phyloP scores from a whole-genome alignment of 1,140 invertebrate species.

The Drosophila obscura region DNA sequence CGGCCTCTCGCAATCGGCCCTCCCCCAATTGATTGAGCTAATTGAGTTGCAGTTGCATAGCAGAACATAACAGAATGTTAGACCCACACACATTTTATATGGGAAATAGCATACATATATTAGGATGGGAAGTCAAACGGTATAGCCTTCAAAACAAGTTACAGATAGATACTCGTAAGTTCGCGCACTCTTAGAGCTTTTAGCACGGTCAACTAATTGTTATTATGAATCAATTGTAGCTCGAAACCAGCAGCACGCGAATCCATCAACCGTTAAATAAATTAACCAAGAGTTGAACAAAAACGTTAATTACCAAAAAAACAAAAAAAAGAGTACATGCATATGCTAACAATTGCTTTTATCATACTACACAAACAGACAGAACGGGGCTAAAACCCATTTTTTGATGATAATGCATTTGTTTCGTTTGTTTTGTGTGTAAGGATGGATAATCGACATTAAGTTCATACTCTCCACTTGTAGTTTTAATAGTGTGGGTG shows the following conservation, averaged over 20 bases:
- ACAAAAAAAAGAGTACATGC: slow-evolving; percentile 8
- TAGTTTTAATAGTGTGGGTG: slow-evolving; percentile 33
- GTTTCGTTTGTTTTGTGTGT: slow-evolving; percentile 59
- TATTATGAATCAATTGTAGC: slow-evolving; percentile 51
- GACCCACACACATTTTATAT: slow-evolving; percentile 45
- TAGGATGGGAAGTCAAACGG: slow-evolving; percentile 6
- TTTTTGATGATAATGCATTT: slow-evolving; percentile 42
- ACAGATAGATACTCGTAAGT: slow-evolving; percentile 58
- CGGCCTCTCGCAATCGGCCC: slow-evolving; percentile 22
- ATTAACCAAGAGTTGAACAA: slow-evolving; percentile 47
- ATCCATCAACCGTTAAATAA: slow-evolving; percentile 55
- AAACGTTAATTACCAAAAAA: slow-evolving; percentile 39
- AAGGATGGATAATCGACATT: slow-evolving; percentile 40
- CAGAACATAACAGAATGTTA: slow-evolving; percentile 19
- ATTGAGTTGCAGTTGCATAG: slow-evolving; percentile 38
- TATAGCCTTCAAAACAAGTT: slow-evolving; percentile 21
- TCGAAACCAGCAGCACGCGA: slow-evolving; percentile 19
- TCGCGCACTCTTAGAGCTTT: slow-evolving; percentile 79
- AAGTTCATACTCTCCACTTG: slow-evolving; percentile 50
- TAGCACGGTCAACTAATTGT: slow-evolving; percentile 76
- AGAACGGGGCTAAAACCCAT: slow-evolving; percentile 33
- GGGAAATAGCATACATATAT: slow-evolving; percentile 18
- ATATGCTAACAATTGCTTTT: slow-evolving; percentile 61
- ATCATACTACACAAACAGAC: slow-evolving; percentile 49
- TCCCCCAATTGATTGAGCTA: slow-evolving; percentile 5